Conservation (phyloP, 1,140 invertebrate genomes). For the Diploscapter pachys region DNA sequence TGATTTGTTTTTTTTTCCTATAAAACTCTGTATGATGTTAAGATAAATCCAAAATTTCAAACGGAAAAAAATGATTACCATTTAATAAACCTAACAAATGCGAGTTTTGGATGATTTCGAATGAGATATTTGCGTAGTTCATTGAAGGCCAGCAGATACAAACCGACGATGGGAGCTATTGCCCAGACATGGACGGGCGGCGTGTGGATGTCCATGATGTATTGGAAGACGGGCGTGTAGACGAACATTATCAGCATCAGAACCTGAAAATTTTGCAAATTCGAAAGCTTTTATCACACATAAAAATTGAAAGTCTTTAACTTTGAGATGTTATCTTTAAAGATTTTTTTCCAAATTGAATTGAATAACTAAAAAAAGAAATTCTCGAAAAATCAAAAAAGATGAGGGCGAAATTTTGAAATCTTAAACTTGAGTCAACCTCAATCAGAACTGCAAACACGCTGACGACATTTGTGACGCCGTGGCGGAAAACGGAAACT, state of each 20-base stretch:
- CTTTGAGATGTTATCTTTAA: no score
- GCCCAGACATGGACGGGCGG: constrained; percentile 36
- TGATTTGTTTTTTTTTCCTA: no score
- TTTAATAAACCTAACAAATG: constrained; percentile 47
- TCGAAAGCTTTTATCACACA: no score
- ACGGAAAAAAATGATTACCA: constrained; percentile 33
- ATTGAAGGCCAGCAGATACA: constrained; percentile 42
- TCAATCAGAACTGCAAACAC: constrained; percentile 57
- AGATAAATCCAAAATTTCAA: no score
- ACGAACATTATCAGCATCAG: constrained; percentile 55
- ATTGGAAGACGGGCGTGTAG: constrained; percentile 55
- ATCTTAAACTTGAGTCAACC: not conserved
- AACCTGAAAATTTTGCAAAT: constrained; percentile 22
- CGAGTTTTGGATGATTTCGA: constrained; percentile 47
- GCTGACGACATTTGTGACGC: constrained; percentile 53
- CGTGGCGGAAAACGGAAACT: constrained; percentile 55
- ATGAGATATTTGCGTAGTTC: constrained; percentile 42
- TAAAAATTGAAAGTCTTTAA: no score
- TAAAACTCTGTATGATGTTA: no score
- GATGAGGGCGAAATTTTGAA: no score
- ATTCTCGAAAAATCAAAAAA: no score
- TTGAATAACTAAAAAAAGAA: no score
- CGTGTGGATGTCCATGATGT: constrained; percentile 55
- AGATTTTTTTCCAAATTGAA: no score
- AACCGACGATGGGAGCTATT: constrained; percentile 35